phyloP scores from a whole-genome alignment of 2,888 invertebrate genomes.

The Willowsia nigromaculata region DNA sequence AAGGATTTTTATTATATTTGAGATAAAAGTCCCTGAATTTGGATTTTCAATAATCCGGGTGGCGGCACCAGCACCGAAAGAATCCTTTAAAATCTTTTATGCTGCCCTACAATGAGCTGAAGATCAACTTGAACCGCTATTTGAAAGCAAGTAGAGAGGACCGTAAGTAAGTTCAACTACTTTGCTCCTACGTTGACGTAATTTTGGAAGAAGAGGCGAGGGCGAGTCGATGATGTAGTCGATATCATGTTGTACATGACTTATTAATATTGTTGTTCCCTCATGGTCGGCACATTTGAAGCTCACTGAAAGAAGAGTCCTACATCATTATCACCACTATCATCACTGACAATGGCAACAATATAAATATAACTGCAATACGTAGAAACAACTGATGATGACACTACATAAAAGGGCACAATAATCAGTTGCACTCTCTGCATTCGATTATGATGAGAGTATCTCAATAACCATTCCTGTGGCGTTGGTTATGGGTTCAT shows the following conservation, averaged over 20 bases:
- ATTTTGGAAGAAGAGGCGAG: neutral
- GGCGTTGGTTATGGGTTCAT: slow-evolving; percentile 9
- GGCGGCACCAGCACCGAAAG: slow-evolving; percentile 7
- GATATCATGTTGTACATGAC: too few species aligned
- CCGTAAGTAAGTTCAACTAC: too few species aligned
- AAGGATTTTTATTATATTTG: slow-evolving; percentile 26
- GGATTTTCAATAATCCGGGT: slow-evolving; percentile 41
- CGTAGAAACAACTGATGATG: neutral
- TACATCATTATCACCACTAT: slow-evolving; percentile 13
- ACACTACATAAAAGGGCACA: neutral
- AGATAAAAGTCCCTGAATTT: neutral
- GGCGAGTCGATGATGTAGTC: neutral
- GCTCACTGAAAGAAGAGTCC: neutral
- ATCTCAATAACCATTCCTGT: neutral
- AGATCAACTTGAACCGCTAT: neutral
- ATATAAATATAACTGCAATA: neutral
- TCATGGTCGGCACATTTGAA: slow-evolving; percentile 47
- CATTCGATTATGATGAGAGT: too few species aligned
- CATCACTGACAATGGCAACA: slow-evolving; percentile 14
- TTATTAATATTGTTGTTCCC: neutral
- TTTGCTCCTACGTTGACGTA: slow-evolving; percentile 51
- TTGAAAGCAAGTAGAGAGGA: too few species aligned
- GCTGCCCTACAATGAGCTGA: neutral
- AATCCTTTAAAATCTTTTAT: neutral
- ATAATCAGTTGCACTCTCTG: neutral